Base-by-base conservation (phyloP, 2,797 vertebrate genomes). In the Dendrocincla tyrannina region DNA sequence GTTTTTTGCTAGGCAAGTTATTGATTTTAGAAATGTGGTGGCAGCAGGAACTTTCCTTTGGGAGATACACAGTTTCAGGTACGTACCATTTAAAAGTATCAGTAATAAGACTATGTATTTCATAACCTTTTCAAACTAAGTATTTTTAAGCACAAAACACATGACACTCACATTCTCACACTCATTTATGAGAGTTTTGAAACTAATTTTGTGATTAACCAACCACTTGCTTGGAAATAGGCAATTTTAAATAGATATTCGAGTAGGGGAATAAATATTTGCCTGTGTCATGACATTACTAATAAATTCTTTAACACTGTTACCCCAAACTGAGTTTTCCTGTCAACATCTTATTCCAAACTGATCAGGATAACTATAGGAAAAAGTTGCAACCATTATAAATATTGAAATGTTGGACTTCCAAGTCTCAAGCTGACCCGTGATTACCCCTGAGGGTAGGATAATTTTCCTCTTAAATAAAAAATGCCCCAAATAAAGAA, bases 101-200 rank as follows among this genome's bases (percentile, higher is more conserved):
- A 28, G 22, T 15, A 33, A 28, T 17, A 59, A 69, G 27, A 39
- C 28, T 44, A 50, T 25, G 6, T 9, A 14, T 42, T 47, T 63
- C 2, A 16, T 19, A 39, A 35, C 35, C 0, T 17, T 37, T 89
- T 44, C 7, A 50, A 60, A 46, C 18, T 17, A 16, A 2, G 3
- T 2, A 7, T 39, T 88, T 89, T 50, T 7, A 27, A 73, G 41
- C 25, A 42, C 14, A 55, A 59, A 67, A 17, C 5, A 8, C 16
- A 8, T 3, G 39, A 13, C 0, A 0, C 4, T 63, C 9, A 41
- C 20, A 8, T 50, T 79, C 14, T 15, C 37, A 3, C 23, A 13
- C 4, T 49, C 2, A 18, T n/a, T 66, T 66, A 19, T 24, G 33
- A 70, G 13, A 44, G 10, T 17, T 16, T 39, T 18, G 9, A 63